These are phyloP conservation scores for Crotophaga sulcirostris DNA, from an alignment of 2,113 vertebrate species.

Conservation along the genomic window DNA sequence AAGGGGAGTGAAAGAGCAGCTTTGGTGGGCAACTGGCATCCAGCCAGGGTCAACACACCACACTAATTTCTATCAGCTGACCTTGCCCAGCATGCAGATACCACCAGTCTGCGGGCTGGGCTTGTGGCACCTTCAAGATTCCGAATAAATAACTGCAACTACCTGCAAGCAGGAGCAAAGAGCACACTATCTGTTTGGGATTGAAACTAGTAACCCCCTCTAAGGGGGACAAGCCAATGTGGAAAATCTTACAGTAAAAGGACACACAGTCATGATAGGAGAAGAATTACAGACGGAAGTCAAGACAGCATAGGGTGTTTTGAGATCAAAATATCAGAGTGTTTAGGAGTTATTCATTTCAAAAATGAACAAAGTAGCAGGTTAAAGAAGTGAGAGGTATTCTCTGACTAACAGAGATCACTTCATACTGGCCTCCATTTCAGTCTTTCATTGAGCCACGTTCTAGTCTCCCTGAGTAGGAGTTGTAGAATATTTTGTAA, in stretches of 20 bases:
- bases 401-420: not conserved
- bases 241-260: not conserved
- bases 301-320: not conserved
- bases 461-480: not conserved
- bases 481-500: conserved; percentile 13
- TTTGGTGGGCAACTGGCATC: too few relatives aligned
- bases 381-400: not conserved
- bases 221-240: not conserved
- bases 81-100: not conserved
- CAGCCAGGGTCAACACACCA: too few relatives aligned
- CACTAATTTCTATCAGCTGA: not conserved
- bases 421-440: not conserved
- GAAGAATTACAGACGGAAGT: not conserved
- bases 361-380: not conserved
- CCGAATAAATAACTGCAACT: not conserved
- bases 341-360: not conserved
- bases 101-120: not conserved
- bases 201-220: not conserved
- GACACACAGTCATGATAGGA: fast-evolving
- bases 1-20: too few relatives aligned
- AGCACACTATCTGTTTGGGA: not conserved
- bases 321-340: not conserved
- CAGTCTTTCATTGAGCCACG: not conserved
- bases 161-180: not conserved
- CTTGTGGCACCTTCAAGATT: not conserved